Evolutionary conservation across 2,888 invertebrate genomes (phyloP).

Genomic region (Amblyjoppa proteus): DNA sequence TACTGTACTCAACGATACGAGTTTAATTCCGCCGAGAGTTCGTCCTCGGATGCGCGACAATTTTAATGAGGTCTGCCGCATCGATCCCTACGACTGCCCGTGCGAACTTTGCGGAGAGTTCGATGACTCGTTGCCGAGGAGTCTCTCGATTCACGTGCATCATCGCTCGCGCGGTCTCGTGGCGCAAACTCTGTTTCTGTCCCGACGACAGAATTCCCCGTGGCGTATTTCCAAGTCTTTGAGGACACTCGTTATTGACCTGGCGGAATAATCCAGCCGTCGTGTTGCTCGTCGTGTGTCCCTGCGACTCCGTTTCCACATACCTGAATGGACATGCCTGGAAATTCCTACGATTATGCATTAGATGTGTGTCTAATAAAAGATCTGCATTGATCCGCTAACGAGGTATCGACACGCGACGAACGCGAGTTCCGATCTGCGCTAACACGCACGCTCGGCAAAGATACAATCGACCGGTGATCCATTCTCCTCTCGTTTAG

Average conservation of each 20-base stretch:
- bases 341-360: constrained; percentile 17
- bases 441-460: background rate
- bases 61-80: no score
- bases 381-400: constrained; percentile 36
- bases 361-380: constrained; percentile 24
- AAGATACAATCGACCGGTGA: constrained; percentile 7
- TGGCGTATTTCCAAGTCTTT: constrained; percentile 65
- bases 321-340: background rate
- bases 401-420: constrained; percentile 54
- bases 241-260: constrained; percentile 48
- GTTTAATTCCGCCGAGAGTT: no score
- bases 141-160: constrained; percentile 47
- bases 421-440: constrained; percentile 37
- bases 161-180: constrained; percentile 8
- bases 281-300: background rate
- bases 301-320: background rate
- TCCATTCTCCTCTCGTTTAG: constrained; percentile 37
- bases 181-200: constrained; percentile 15
- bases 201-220: constrained; percentile 51
- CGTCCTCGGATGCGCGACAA: no score
- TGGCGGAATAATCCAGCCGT: constrained; percentile 23
- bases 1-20: no score
- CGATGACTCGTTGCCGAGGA: constrained; percentile 56
- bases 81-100: background rate
- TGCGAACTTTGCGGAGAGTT: constrained; percentile 29